These are phyloP conservation scores for Macquaria ambigua DNA, from an alignment of 2,113 vertebrate genomes.

Conservation along the genomic window DNA sequence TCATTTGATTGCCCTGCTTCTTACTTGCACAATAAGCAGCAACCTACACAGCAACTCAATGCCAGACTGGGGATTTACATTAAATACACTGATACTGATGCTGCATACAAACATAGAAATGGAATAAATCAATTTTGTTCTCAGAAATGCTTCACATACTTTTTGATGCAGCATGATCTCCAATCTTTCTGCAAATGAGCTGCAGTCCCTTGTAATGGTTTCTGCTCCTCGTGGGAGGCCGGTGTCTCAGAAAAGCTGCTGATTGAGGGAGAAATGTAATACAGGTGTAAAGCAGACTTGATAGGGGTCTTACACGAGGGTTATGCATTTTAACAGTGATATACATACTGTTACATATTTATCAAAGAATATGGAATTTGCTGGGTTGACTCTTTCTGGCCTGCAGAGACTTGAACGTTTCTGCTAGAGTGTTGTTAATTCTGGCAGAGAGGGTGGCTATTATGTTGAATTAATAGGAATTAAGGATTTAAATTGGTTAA, in stretches of 20 bases:
- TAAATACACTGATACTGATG: constrained; percentile 82
- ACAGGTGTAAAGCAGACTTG: constrained; percentile 87
- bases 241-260: constrained; percentile 85
- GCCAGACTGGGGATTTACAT: constrained; percentile 78
- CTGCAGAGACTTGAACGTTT: constrained; percentile 80
- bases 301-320: constrained; percentile 88
- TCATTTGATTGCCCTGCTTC: constrained; percentile 49
- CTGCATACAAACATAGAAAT: constrained; percentile 82
- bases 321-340: constrained; percentile 88
- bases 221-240: constrained; percentile 85
- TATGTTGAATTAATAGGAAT: constrained; percentile 88
- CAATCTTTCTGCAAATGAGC: constrained; percentile 89
- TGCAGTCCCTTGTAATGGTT: constrained; percentile 85
- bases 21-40: constrained; percentile 70
- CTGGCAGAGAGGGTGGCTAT: constrained; percentile 83
- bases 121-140: constrained; percentile 85
- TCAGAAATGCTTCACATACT: constrained; percentile 81
- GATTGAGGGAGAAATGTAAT: constrained; percentile 88
- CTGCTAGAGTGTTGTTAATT: constrained; percentile 84
- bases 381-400: constrained; percentile 81
- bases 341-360: constrained; percentile 87
- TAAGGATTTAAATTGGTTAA: constrained; percentile 86
- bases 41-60: constrained; percentile 58
- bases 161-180: constrained; percentile 83
- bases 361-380: constrained; percentile 83